Base-by-base conservation (phyloP, 2,113 vertebrate species). In the Centrocercus urophasianus region DNA sequence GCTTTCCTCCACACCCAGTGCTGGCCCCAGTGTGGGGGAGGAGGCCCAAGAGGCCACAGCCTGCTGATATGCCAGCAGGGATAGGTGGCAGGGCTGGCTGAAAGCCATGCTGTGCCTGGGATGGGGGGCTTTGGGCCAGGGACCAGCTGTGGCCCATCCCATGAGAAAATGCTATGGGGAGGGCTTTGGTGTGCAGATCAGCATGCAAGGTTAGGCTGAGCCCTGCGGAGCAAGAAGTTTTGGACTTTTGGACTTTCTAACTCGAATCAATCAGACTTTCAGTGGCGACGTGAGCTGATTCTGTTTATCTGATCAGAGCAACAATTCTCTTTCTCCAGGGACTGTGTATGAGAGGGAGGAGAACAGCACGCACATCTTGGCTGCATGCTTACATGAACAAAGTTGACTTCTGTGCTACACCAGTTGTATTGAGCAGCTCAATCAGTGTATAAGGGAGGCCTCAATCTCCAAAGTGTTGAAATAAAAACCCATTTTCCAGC, bases 281-380 rank as follows among this genome's bases (percentile, higher is more conserved):
- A 43, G 61, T 6, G 69, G 64, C 70, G 45, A 36, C 36, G 45
- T 28, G 48, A 52, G 63, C 86, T 75, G 89, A 83, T 70, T 85
- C 69, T 90, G 96, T 95, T 59, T 73, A 87, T 36, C 81, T 18
- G 73, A 50, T 75, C 63, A 70, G 56, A 73, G 89, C 22, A 45
- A 95, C 2, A 34, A 95, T 40, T n/a, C 82, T 69, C 83, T 91
- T 92, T 79, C 90, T 65, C 14, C 93, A 88, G 70, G 43, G 42
- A 27, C 85, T 65, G 45, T 90, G 83, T 77, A 93, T 83, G 81
- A 94, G 93, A 70, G 16, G 82, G 73, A 74, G 83, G 8, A 47
- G 20, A 50, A 92, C 95, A 82, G 79, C 90, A 85, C 86, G 90
- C 79, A 93, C 70, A 69, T 96, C 89, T 81, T 85, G 67, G 95